Evolutionary conservation across 1,140 invertebrate species (phyloP).

Genomic region (Stegodyphus dumicola): DNA sequence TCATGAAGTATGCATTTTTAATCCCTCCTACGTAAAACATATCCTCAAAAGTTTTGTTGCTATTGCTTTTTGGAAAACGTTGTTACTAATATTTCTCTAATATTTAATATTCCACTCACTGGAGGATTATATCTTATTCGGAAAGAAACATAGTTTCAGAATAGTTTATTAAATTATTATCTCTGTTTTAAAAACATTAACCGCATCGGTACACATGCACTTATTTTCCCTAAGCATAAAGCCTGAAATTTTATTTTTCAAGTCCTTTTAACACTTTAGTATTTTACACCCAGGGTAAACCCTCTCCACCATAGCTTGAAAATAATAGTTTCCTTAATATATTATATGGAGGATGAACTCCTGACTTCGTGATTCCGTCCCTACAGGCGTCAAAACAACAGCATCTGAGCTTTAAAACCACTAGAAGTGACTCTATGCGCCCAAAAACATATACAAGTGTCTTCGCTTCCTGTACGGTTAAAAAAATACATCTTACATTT

Average conservation of each 20-base stretch:
- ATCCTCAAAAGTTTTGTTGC: background rate
- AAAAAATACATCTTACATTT: background rate
- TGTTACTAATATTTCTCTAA: background rate
- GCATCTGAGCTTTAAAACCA: constrained; percentile 18
- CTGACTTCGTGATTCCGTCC: background rate
- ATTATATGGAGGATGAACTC: background rate
- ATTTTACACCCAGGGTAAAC: background rate
- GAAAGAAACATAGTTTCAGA: background rate
- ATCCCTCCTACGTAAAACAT: constrained; percentile 18
- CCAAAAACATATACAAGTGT: constrained; percentile 10
- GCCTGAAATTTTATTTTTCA: background rate
- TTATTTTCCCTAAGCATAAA: background rate
- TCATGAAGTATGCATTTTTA: constrained; percentile 37
- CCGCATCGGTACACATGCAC: background rate
- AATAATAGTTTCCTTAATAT: background rate
- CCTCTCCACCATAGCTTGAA: background rate
- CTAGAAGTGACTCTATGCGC: background rate
- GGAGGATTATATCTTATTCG: background rate
- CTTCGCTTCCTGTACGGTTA: constrained; percentile 6
- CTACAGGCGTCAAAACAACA: constrained; percentile 26
- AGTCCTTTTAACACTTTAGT: background rate
- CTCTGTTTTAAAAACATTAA: background rate
- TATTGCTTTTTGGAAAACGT: background rate
- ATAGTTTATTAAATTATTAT: background rate
- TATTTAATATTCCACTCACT: background rate